Base-by-base conservation (phyloP, 2,888 invertebrate genomes). In the Diplazon laetatorius region DNA sequence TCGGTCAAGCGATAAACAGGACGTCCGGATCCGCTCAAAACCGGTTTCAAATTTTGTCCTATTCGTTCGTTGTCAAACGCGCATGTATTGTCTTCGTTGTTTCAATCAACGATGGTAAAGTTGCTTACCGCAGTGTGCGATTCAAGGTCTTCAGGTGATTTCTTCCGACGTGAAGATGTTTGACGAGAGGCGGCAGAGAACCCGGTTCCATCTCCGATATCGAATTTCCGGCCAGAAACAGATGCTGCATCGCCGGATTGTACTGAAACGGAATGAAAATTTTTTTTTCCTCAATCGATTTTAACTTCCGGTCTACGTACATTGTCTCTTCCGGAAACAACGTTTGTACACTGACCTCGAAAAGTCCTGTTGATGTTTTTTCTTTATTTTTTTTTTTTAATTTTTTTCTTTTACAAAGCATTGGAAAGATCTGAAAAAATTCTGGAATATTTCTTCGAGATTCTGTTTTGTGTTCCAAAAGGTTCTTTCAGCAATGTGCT, bases 211-310 rank as follows among this genome's bases (percentile, higher is more conserved):
- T 93, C 82, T 94, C 93, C 0, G 94, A 93, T 85, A 97, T 94
- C 84, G 93, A 93, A 87, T 97, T 97, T 82, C 94, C 95, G n/a
- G 95, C 94, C 81, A 97, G 92, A 52, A 96, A 92, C 70, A 97
- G 92, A 85, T 94, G 93, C 84, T 95, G 94, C 44, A 96, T 91
- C 87, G 93, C 93, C 85, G 93, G 93, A 79, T 93, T 91, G 82
- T 91, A 92, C 94, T 94, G 55, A 44, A 68, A 68, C 42, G n/a
- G n/a, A 12, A 39, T 9, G 12, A 25, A 35, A 55, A 9, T 16
- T n/a, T n/a, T n/a, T n/a, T n/a, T n/a, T n/a, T n/a, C n/a, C n/a
- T n/a, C n/a, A n/a, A n/a, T n/a, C n/a, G n/a, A n/a, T n/a, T n/a
- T n/a, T n/a, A n/a, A n/a, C n/a, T n/a, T n/a, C n/a, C n/a, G n/a